Percentiles rank a stretch among this genome's conserved stretches.
Evolutionary conservation across 1,140 invertebrate species (phyloP).

Genomic region (Drosophila setifemur): DNA sequence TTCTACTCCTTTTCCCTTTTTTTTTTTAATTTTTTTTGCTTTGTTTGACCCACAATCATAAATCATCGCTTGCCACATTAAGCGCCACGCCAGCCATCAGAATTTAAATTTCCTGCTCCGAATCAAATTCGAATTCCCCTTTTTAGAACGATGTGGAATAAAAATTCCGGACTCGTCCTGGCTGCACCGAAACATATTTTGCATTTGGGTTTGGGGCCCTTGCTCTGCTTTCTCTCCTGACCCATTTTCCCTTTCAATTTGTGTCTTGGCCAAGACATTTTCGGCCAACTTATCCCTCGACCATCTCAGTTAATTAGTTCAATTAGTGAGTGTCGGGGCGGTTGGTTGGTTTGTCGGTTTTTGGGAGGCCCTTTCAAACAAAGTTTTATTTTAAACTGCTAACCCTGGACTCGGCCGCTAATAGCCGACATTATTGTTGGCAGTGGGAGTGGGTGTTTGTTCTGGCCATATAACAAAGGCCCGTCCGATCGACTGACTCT

Average conservation of each 20-base stretch:
- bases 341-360: constrained; percentile 28
- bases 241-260: constrained; percentile 63
- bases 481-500: constrained; percentile 68
- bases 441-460: background rate
- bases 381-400: constrained; percentile 56
- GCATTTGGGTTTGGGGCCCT: constrained; percentile 8
- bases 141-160: constrained; percentile 28
- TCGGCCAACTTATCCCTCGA: constrained; percentile 26
- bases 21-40: background rate
- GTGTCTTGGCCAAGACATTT: constrained; percentile 21
- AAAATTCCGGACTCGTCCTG: constrained; percentile 24
- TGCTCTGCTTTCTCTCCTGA: constrained; percentile 38
- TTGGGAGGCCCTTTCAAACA: constrained; percentile 37
- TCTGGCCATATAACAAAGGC: constrained; percentile 15
- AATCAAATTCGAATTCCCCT: constrained; percentile 2
- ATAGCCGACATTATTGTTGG: constrained; percentile 65
- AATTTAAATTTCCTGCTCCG: constrained; percentile 29
- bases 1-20: too few relatives aligned
- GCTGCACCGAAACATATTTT: constrained; percentile 35
- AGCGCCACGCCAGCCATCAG: constrained; percentile 12
- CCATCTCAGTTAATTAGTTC: constrained; percentile 68
- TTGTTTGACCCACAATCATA: constrained; percentile 34
- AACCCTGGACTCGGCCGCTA: constrained; percentile 50
- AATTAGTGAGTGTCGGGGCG: constrained; percentile 59
- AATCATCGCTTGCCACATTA: constrained; percentile 33